Percentiles rank a stretch among this genome's conserved stretches.
Evolutionary conservation across 2,113 vertebrate species (phyloP).

Genomic region (Sphyrna mokarran): DNA sequence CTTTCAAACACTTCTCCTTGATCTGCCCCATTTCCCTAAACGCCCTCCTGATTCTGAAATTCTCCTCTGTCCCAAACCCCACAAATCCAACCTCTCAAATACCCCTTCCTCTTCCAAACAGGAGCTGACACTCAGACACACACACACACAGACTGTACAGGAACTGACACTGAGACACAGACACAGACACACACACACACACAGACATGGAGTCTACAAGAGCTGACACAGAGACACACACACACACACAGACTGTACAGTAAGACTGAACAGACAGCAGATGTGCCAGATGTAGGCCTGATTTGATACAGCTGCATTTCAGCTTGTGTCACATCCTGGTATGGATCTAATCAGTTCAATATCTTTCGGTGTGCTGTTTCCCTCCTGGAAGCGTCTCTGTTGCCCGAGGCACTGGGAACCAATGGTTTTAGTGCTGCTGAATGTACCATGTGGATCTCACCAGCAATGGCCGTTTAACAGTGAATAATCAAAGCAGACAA

Average conservation of each 20-base stretch:
- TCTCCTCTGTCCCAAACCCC: no score
- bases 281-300: not conserved
- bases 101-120: no score
- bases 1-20: no score
- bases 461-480: not conserved
- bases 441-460: not conserved
- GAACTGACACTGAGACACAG: no score
- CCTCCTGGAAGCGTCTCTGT: no score
- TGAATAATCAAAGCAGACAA: not conserved
- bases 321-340: not conserved
- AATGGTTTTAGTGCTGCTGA: no score
- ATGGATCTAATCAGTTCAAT: not conserved
- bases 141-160: not conserved
- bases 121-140: no score
- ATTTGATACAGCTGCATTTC: no score
- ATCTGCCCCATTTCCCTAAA: no score
- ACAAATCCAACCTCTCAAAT: no score
- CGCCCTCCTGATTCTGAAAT: no score
- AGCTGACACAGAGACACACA: no score
- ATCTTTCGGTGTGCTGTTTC: not conserved
- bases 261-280: not conserved
- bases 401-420: not conserved
- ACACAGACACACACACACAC: not conserved
- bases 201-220: not conserved
- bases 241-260: not conserved